Percentiles rank a stretch among this genome's conserved stretches.
Evolutionary conservation across 2,888 invertebrate species (phyloP).

Genomic region (Ectemnius continuus): DNA sequence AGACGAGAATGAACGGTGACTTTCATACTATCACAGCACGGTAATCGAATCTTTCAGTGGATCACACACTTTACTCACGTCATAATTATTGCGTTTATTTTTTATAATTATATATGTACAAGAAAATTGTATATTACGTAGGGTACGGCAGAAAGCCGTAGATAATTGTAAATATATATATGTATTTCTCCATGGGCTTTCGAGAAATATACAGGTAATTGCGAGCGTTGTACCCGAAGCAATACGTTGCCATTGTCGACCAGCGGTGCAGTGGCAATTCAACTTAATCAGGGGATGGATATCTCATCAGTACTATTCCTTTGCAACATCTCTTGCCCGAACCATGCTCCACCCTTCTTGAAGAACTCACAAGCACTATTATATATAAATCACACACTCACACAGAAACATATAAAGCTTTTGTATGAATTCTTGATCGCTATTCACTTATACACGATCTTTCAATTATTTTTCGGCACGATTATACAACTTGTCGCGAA

Average conservation of each 20-base stretch:
- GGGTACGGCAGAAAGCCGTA: slow-evolving; percentile 45
- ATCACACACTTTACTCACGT: slow-evolving; percentile 57
- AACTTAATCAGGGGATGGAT: slow-evolving; percentile 36
- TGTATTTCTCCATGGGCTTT: slow-evolving; percentile 28
- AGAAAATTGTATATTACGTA: slow-evolving; percentile 58
- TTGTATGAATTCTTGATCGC: slow-evolving; percentile 10
- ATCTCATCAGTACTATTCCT: slow-evolving; percentile 44
- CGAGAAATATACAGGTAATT: slow-evolving; percentile 44
- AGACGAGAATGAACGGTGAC: slow-evolving; percentile 19
- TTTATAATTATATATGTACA: slow-evolving; percentile 62
- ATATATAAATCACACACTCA: not conserved
- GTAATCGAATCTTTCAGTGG: slow-evolving; percentile 48
- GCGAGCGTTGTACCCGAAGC: slow-evolving; percentile 38
- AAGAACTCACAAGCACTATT: slow-evolving; percentile 13
- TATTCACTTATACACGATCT: slow-evolving; percentile 17
- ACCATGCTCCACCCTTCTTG: slow-evolving; percentile 20
- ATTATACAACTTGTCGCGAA: slow-evolving; percentile 26
- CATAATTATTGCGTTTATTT: slow-evolving; percentile 61
- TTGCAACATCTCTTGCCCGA: slow-evolving; percentile 48
- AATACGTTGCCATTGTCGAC: slow-evolving; percentile 46
- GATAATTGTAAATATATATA: slow-evolving; percentile 58
- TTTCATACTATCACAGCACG: slow-evolving; percentile 29
- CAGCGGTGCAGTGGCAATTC: slow-evolving; percentile 33
- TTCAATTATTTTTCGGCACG: slow-evolving; percentile 13
- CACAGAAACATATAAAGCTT: not conserved